Base-by-base conservation (phyloP, 2,797 vertebrate genomes). In the Uromys caudimaculatus region DNA sequence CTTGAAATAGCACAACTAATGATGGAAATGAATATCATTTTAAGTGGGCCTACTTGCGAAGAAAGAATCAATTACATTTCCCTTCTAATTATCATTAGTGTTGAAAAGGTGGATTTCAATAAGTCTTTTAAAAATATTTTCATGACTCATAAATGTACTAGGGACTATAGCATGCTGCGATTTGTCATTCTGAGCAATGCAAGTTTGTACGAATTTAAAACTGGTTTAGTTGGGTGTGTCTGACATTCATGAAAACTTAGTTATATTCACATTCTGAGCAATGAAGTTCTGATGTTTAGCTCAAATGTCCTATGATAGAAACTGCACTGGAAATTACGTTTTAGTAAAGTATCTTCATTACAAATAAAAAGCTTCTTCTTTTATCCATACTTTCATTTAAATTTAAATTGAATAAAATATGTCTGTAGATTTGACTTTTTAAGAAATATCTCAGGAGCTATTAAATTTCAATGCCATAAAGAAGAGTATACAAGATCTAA, bases 151-250 rank as follows among this genome's bases (percentile, higher is more conserved):
- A 78, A 91, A 97, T 95, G 81, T 95, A 82, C 62, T 97, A 95
- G 93, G 98, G 93, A 98, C 96, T 94, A 97, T 75, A 98, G 94
- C 97, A 97, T 98, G 98, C 97, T 97, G 95, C 35, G 90, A 93
- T 98, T 98, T 98, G 98, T 96, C 96, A 98, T 97, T 98, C 93
- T 96, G 60, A 97, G 60, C 84, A 93, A 96, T 86, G 60, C 96
- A 97, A 98, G 98, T 98, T 96, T 97, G 84, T 98, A 98, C 97
- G 98, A 98, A 98, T 98, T 98, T 98, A 95, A 98, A 98, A 98
- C 98, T 98, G 97, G 98, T 98, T 98, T 82, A 97, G 96, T 96
- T 0, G 97, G 98, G 98, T 98, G 98, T 98, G 98, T 77, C 98
- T 97, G 83, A 96, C 19, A 94, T 88, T 96, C 96, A 92, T 54